A percentile compares a stretch with the other conserved stretches of the same genome.
These are phyloP conservation scores for Lycia hirtaria DNA, from an alignment of 2,888 invertebrate genomes.

Conservation along the genomic window DNA sequence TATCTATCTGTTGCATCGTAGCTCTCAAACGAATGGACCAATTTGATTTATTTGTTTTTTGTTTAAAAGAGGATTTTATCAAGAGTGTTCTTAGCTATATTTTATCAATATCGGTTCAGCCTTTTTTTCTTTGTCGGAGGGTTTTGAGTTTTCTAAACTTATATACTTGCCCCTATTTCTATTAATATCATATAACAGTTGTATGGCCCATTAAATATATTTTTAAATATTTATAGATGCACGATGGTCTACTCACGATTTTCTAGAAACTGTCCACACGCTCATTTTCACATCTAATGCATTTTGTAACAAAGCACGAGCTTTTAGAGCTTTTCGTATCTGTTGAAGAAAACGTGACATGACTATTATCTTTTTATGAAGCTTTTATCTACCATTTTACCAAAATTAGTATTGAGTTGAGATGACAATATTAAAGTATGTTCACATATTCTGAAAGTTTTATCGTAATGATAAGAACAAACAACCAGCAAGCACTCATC, in stretches of 20 bases:
- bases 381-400: not conserved
- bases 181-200: too few relatives aligned
- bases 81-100: too few relatives aligned
- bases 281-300: not conserved
- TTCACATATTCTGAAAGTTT: not conserved
- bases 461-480: too few relatives aligned
- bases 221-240: not conserved
- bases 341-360: not conserved
- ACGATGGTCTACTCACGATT: not conserved
- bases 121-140: too few relatives aligned
- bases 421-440: not conserved
- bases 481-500: too few relatives aligned
- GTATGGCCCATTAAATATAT: conserved; percentile 6
- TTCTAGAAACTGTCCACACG: not conserved
- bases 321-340: not conserved
- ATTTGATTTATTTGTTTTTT: too few relatives aligned
- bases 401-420: not conserved
- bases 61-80: too few relatives aligned
- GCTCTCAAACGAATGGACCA: too few relatives aligned
- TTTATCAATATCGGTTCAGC: too few relatives aligned
- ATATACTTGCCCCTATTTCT: too few relatives aligned
- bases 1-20: too few relatives aligned
- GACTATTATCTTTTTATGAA: not conserved
- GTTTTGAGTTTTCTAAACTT: too few relatives aligned
- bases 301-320: not conserved